These are phyloP conservation scores for Drosophila bocki DNA, from an alignment of 1,140 invertebrate genomes.

Conservation along the genomic window DNA sequence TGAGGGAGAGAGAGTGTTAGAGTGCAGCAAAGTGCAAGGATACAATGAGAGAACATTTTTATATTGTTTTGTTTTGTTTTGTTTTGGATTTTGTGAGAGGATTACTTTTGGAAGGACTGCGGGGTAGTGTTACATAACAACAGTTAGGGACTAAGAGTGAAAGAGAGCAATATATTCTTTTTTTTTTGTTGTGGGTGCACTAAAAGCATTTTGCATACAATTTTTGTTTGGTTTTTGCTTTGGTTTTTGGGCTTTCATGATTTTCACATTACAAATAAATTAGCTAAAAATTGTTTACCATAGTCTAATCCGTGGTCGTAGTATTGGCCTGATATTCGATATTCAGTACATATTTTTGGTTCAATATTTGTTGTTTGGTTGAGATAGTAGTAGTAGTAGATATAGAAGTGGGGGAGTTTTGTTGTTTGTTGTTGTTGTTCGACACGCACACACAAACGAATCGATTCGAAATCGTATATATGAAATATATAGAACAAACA, in stretches of 20 bases:
- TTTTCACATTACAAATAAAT: constrained; percentile 75
- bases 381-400: constrained; percentile 56
- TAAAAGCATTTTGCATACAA: constrained; percentile 59
- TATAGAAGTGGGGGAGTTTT: constrained; percentile 39
- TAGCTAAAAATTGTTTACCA: constrained; percentile 90
- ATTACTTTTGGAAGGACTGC: constrained; percentile 21
- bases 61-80: constrained; percentile 19
- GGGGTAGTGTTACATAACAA: constrained; percentile 46
- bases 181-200: constrained; percentile 30
- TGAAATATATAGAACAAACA: constrained; percentile 53
- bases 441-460: constrained; percentile 66
- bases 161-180: constrained; percentile 2
- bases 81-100: constrained; percentile 24
- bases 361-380: constrained; percentile 39
- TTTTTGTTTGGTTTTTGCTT: constrained; percentile 15
- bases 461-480: constrained; percentile 50
- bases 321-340: constrained; percentile 88
- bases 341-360: constrained; percentile 25
- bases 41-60: constrained; percentile 30
- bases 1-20: constrained; percentile 45
- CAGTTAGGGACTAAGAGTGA: constrained; percentile 27
- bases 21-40: constrained; percentile 46
- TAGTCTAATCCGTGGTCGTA: constrained; percentile 95
- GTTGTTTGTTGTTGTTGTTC: constrained; percentile 45
- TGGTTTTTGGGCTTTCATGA: constrained; percentile 33